Conservation (phyloP, 2,797 vertebrate genomes). For the Borostomias antarcticus region DNA sequence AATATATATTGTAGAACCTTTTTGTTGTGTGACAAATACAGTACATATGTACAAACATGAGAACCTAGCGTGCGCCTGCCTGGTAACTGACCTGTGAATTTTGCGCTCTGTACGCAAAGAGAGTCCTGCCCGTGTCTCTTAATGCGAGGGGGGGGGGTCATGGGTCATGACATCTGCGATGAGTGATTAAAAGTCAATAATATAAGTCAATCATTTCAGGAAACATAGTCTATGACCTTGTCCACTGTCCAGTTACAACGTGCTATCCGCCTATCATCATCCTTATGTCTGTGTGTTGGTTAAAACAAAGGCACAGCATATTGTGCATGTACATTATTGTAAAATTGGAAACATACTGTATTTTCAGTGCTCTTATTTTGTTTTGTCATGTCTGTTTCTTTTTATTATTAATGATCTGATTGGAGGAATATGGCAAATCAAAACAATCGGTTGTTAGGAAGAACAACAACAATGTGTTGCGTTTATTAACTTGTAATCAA, state of each 20-base stretch:
- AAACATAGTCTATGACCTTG: slow-evolving; percentile 33
- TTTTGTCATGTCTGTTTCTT: slow-evolving; percentile 38
- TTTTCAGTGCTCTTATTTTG: slow-evolving; percentile 52
- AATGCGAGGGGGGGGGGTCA: slow-evolving; percentile 17
- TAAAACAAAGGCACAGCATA: slow-evolving; percentile 48
- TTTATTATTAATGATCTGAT: slow-evolving; percentile 42
- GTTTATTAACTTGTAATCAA: slow-evolving; percentile 56
- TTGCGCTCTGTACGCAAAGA: slow-evolving; percentile 1
- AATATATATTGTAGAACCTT: slow-evolving; percentile 61
- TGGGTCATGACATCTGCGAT: slow-evolving; percentile 32
- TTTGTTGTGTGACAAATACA: slow-evolving; percentile 50
- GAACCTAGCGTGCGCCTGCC: slow-evolving; percentile 23
- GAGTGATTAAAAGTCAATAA: slow-evolving; percentile 17
- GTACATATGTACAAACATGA: slow-evolving; percentile 37
- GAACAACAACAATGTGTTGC: slow-evolving; percentile 37
- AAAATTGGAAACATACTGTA: slow-evolving; percentile 66
- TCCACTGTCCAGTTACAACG: slow-evolving; percentile 20
- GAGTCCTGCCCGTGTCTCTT: slow-evolving; percentile 8
- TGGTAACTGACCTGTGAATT: slow-evolving; percentile 43
- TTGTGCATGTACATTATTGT: slow-evolving; percentile 62
- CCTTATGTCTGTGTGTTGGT: slow-evolving; percentile 34
- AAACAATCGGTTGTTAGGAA: slow-evolving; percentile 45
- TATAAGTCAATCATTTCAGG: slow-evolving; percentile 54
- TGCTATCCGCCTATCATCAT: slow-evolving; percentile 25
- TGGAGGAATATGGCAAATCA: slow-evolving; percentile 43